These are phyloP conservation scores for Gymnodraco acuticeps DNA, from an alignment of 2,797 vertebrate genomes.

Conservation along the genomic window DNA sequence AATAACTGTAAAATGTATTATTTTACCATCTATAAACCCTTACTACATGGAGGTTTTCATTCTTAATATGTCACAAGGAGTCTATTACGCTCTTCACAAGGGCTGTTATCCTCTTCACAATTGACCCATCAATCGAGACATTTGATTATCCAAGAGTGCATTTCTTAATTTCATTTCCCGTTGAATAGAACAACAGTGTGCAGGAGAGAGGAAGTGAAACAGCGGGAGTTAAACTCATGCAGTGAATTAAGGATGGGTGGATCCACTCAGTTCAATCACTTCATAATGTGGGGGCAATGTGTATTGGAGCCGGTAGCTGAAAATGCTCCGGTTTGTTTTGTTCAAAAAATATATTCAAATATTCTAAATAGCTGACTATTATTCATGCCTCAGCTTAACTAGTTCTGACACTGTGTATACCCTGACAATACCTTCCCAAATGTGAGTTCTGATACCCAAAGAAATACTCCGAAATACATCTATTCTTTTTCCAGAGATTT, in stretches of 20 bases:
- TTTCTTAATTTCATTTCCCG: slow-evolving; percentile 81
- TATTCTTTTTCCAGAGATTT: slow-evolving; percentile 59
- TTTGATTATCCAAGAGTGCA: slow-evolving; percentile 75
- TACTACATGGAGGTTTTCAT: slow-evolving; percentile 20
- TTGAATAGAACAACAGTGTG: slow-evolving; percentile 65
- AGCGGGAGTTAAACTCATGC: slow-evolving; percentile 72
- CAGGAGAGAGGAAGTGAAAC: slow-evolving; percentile 71
- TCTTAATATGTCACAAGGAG: slow-evolving; percentile 25
- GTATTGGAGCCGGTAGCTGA: slow-evolving; percentile 40
- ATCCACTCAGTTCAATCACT: slow-evolving; percentile 70
- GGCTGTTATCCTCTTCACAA: slow-evolving; percentile 55
- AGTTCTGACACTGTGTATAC: slow-evolving; percentile 64
- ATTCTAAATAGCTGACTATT: slow-evolving; percentile 64
- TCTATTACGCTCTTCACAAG: slow-evolving; percentile 45
- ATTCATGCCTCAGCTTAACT: slow-evolving; percentile 70
- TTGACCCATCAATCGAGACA: slow-evolving; percentile 65
- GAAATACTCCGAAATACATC: slow-evolving; percentile 56
- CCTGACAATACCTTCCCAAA: slow-evolving; percentile 59
- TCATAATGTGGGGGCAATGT: slow-evolving; percentile 57
- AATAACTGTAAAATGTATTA: slow-evolving; percentile 29
- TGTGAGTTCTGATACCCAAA: slow-evolving; percentile 50
- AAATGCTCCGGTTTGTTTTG: slow-evolving; percentile 49
- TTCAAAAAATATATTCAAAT: slow-evolving; percentile 54
- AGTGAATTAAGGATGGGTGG: slow-evolving; percentile 81
- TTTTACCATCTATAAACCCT: slow-evolving; percentile 41